These are phyloP conservation scores for Microhierax caerulescens DNA, from an alignment of 2,797 vertebrate genomes.

Conservation along the genomic window DNA sequence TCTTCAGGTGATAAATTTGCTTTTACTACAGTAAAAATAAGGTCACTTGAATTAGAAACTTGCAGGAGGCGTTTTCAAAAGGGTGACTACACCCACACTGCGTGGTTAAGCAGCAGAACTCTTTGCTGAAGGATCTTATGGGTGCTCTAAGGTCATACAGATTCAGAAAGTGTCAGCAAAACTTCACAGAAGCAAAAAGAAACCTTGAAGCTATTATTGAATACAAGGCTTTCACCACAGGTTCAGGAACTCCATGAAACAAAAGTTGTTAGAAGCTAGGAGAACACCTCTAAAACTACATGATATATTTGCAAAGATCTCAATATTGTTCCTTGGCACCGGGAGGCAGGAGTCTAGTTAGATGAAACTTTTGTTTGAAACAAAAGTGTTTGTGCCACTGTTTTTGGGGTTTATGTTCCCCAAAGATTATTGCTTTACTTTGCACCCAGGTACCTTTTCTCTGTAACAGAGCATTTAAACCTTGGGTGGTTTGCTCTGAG, in stretches of 20 bases:
- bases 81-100: not conserved
- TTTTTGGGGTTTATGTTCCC: not conserved
- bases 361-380: not conserved
- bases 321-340: not conserved
- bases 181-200: not conserved
- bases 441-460: not conserved
- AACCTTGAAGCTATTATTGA: not conserved
- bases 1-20: not conserved
- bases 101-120: not conserved
- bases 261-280: not conserved
- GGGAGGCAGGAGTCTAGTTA: not conserved
- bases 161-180: not conserved
- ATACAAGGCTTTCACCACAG: not conserved
- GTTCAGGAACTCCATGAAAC: not conserved
- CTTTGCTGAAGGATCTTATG: not conserved
- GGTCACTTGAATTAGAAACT: not conserved
- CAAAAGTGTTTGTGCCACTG: not conserved
- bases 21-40: not conserved
- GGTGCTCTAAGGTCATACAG: not conserved
- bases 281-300: not conserved
- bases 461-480: not conserved
- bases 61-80: not conserved
- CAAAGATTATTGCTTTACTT: not conserved
- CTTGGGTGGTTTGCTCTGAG: not conserved
- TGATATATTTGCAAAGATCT: not conserved